phyloP scores from a whole-genome alignment of 2,113 vertebrate genomes.

The Neodontobutis hainanensis region DNA sequence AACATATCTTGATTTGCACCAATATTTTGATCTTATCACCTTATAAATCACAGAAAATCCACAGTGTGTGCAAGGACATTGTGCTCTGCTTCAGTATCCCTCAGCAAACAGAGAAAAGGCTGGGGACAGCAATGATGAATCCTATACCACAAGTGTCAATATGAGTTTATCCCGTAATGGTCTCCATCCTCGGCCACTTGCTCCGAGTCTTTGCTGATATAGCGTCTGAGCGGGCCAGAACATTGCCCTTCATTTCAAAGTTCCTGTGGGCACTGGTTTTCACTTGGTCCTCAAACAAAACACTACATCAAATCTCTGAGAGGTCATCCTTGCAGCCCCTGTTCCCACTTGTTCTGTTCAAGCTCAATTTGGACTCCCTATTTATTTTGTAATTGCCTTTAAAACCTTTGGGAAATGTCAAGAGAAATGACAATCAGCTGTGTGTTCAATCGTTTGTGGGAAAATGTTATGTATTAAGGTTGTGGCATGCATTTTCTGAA shows the following conservation, averaged over 20 bases:
- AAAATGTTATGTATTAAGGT: neutral
- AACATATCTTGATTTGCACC: neutral
- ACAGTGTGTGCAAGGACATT: conserved; percentile 10
- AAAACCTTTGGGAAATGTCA: conserved; percentile 1
- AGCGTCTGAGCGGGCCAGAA: conserved; percentile 42
- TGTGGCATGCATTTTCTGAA: neutral
- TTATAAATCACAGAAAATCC: conserved; percentile 30
- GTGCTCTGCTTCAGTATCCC: neutral
- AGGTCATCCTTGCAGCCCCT: conserved; percentile 13
- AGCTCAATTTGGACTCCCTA: neutral
- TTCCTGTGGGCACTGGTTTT: conserved; percentile 20
- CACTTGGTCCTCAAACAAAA: conserved; percentile 35
- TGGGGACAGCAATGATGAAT: conserved; percentile 51
- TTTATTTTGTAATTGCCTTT: neutral
- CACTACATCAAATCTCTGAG: conserved; percentile 19
- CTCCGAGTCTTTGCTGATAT: conserved; percentile 48
- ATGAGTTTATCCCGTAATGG: conserved; percentile 56
- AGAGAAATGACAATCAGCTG: neutral
- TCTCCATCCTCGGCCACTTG: conserved; percentile 31
- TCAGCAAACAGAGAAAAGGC: conserved; percentile 50
- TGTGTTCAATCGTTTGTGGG: neutral
- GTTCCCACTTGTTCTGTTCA: neutral
- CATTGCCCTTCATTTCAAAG: conserved; percentile 45
- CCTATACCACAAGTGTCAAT: conserved; percentile 57
- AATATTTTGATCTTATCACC: neutral